Evolutionary conservation across 2,888 invertebrate species (phyloP).

Genomic region (Agriopis aurantiaria): DNA sequence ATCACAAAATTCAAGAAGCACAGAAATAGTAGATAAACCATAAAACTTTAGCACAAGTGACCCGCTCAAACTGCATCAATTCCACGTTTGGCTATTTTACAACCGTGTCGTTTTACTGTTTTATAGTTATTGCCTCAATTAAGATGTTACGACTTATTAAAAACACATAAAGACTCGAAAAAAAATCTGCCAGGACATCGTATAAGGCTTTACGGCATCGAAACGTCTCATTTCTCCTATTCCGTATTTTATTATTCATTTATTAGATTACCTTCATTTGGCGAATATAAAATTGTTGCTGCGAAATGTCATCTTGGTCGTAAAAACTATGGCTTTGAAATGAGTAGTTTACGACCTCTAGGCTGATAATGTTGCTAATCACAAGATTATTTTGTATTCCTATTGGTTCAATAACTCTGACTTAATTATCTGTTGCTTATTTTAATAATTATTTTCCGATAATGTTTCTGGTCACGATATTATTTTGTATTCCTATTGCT

Average conservation of each 20-base stretch:
- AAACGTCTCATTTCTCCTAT: slow-evolving; percentile 31
- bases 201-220: slow-evolving; percentile 21
- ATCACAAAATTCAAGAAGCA: not conserved
- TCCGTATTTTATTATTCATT: slow-evolving; percentile 29
- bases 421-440: slow-evolving; percentile 12
- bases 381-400: slow-evolving; percentile 39
- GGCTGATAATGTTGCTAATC: slow-evolving; percentile 13
- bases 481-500: no score
- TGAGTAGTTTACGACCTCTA: slow-evolving; percentile 26
- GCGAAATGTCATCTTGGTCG: slow-evolving; percentile 42
- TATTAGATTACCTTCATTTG: slow-evolving; percentile 26
- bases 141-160: slow-evolving; percentile 36
- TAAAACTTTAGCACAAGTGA: slow-evolving; percentile 5
- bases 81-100: slow-evolving; percentile 21
- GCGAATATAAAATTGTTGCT: slow-evolving; percentile 26
- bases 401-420: slow-evolving; percentile 40
- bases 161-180: slow-evolving; percentile 37
- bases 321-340: slow-evolving; percentile 38
- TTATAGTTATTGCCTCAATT: slow-evolving; percentile 29
- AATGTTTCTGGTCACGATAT: no score
- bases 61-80: slow-evolving; percentile 6
- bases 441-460: not conserved
- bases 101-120: slow-evolving; percentile 19
- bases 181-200: slow-evolving; percentile 5
- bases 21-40: not conserved